Base-by-base conservation (phyloP, 2,888 invertebrate genomes). In the Parapristionchus giblindavisi region DNA sequence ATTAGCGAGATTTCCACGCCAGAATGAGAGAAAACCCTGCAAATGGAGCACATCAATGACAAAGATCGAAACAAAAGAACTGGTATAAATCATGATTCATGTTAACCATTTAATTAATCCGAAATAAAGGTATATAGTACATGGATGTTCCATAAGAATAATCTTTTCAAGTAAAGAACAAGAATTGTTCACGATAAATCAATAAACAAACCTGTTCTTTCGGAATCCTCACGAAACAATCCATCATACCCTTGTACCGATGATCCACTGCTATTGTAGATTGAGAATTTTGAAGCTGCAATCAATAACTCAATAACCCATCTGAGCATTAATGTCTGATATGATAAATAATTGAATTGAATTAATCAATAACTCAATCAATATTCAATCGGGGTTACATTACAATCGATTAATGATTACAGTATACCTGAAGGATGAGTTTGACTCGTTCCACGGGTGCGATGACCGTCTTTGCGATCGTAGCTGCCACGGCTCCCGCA, bases 391-490 rank as follows among this genome's bases (percentile, higher is more conserved):
- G n/a, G n/a, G n/a, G n/a, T n/a, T n/a, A n/a, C n/a, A n/a, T 32
- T 40, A 27, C 24, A 38, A 24, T n/a, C n/a, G n/a, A n/a, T n/a
- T n/a, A n/a, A n/a, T n/a, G n/a, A n/a, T n/a, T n/a, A n/a, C n/a
- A n/a, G n/a, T n/a, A 14, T 17, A 96, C 95, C 91, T 96, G 96
- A 81, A 96, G 91, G 79, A 96, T 92, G 83, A 96, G 91, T 89
- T 96, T 96, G 65, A 96, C 95, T 88, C 96, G 92, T 90, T 96
- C 96, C 86, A 96, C 95, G 73, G 96, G 96, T 21, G 96, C 96
- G 76, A 95, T 94, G 34, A 93, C 92, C 48, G 96, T 96, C 89
- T 96, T 96, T 60, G 96, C 94, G 79, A 95, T 92, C 32, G 94
- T 95, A 27, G 96, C 96, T 60, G 96, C 93, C 66, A 95, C 91